These are phyloP conservation scores for Leucania comma DNA, from an alignment of 2,888 invertebrate genomes.

Conservation along the genomic window DNA sequence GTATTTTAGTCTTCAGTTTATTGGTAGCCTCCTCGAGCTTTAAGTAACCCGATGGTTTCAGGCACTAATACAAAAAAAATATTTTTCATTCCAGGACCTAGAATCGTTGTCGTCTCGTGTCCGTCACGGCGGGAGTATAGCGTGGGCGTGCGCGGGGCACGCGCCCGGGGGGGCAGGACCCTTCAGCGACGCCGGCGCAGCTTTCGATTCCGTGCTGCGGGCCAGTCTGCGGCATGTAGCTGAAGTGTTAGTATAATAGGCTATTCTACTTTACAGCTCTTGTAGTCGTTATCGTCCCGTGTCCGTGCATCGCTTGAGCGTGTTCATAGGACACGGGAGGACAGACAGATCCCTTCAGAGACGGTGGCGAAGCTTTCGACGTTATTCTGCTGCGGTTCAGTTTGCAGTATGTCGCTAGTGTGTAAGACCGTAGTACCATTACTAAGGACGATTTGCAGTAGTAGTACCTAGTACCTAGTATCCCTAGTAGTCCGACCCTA, in stretches of 20 bases:
- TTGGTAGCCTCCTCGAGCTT: background rate
- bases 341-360: too few species aligned
- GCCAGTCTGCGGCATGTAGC: slow-evolving; percentile 79
- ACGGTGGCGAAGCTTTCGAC: too few species aligned
- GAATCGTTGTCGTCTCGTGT: slow-evolving; percentile 76
- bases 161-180: slow-evolving; percentile 67
- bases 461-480: too few species aligned
- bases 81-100: slow-evolving; percentile 73
- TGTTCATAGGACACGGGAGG: too few species aligned
- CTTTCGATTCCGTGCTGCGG: slow-evolving; percentile 80
- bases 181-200: slow-evolving; percentile 72
- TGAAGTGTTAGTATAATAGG: slow-evolving; percentile 73
- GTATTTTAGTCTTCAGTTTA: background rate
- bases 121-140: slow-evolving; percentile 76
- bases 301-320: too few species aligned
- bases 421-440: too few species aligned
- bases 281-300: too few species aligned
- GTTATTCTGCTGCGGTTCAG: too few species aligned
- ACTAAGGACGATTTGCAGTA: too few species aligned
- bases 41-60: background rate
- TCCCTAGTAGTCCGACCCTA: too few species aligned
- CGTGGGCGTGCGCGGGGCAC: slow-evolving; percentile 81
- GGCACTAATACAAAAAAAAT: background rate
- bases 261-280: background rate
- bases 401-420: too few species aligned